Evolutionary conservation across 2,797 vertebrate species (phyloP).

Genomic region (Gymnodraco acuticeps): DNA sequence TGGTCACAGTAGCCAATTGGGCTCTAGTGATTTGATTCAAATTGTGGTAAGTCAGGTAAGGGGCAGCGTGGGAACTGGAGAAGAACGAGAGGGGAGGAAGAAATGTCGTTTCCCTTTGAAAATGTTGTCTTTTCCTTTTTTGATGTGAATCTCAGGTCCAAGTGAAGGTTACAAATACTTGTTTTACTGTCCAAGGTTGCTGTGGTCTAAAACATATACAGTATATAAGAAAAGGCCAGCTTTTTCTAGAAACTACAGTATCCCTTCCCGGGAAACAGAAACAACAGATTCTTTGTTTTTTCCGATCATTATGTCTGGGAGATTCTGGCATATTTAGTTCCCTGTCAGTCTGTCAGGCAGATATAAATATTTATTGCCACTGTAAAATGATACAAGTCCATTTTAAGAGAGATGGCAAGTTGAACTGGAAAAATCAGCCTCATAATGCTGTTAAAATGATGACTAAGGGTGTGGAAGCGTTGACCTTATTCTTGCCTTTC

Average conservation of each 20-base stretch:
- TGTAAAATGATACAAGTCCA: conserved; percentile 32
- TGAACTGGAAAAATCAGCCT: conserved; percentile 39
- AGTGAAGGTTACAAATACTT: conserved; percentile 47
- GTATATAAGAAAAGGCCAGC: neutral
- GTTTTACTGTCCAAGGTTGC: conserved; percentile 8
- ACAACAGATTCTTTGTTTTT: conserved; percentile 44
- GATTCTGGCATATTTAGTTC: conserved; percentile 13
- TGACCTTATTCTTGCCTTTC: conserved; percentile 35
- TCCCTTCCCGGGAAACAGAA: conserved; percentile 26
- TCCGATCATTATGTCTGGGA: conserved; percentile 25
- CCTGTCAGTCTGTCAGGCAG: conserved; percentile 28
- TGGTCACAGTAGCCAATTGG: conserved; percentile 81
- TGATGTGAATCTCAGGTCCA: conserved; percentile 35
- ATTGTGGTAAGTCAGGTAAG: conserved; percentile 84
- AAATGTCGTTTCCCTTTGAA: conserved; percentile 51
- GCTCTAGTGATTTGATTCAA: conserved; percentile 83
- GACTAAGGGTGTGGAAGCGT: conserved; percentile 29
- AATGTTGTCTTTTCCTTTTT: conserved; percentile 32
- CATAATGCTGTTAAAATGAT: conserved; percentile 23
- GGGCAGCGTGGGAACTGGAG: conserved; percentile 79
- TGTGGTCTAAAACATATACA: conserved; percentile 55
- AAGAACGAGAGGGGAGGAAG: conserved; percentile 36
- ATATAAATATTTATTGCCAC: conserved; percentile 17
- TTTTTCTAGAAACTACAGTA: conserved; percentile 6
- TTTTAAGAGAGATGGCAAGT: conserved; percentile 9